phyloP scores from a whole-genome alignment of 1,140 invertebrate genomes.

The Prorops nasuta region DNA sequence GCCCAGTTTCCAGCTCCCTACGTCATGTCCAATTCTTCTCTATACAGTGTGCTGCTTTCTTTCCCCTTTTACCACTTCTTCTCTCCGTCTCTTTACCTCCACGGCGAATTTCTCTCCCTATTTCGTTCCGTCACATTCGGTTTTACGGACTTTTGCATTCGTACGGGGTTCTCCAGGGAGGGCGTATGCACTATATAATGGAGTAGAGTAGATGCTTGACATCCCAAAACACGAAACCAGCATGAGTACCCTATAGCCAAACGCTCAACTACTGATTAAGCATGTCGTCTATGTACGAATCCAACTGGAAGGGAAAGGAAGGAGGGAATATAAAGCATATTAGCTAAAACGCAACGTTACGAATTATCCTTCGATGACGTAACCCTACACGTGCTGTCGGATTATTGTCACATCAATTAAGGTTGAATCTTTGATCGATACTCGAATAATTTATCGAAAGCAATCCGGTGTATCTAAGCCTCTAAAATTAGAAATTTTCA shows the following conservation, averaged over 20 bases:
- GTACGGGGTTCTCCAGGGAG: neutral
- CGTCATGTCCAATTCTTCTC: conserved; percentile 6
- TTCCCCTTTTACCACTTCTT: neutral
- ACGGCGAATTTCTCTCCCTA: conserved; percentile 9
- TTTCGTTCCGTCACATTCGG: conserved; percentile 16
- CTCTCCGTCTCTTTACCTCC: conserved; percentile 8
- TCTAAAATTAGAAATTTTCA: too few species aligned
- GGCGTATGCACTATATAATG: neutral
- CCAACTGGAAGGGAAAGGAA: too few species aligned
- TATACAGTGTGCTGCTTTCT: conserved; percentile 1
- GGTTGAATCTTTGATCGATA: neutral
- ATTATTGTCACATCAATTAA: conserved; percentile 5
- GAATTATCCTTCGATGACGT: neutral
- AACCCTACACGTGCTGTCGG: neutral
- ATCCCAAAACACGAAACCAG: too few species aligned
- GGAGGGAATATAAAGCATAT: too few species aligned
- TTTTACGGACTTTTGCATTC: conserved; percentile 17
- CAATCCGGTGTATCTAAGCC: too few species aligned
- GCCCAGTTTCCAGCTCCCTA: neutral
- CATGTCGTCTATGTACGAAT: too few species aligned
- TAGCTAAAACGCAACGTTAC: neutral
- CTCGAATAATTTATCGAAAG: too few species aligned
- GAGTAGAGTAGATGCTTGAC: neutral
- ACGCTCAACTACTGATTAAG: too few species aligned
- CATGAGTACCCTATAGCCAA: too few species aligned